Evolutionary conservation across 1,140 invertebrate genomes (phyloP), one percentile per base, ranked within the genome.

Genomic region (Dolichoris vasculosae): DNA sequence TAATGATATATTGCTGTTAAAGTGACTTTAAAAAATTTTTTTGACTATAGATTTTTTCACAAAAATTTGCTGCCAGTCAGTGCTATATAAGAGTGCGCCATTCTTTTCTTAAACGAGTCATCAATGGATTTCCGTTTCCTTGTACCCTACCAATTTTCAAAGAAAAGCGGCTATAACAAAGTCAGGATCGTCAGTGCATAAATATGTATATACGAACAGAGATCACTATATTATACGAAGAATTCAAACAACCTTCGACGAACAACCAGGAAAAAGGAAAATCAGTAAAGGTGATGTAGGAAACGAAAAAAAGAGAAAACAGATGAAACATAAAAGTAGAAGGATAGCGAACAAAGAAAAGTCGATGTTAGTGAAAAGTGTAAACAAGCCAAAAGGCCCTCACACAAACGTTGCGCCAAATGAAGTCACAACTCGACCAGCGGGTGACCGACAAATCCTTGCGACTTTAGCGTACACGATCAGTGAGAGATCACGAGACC

Each of bases 401-500:
- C 38, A 82, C 64, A 71, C 13, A 83, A 77, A 46, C 20, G 87
- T 89, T 89, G 87, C 89, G 88, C 88, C 84, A 91, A 91, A 91
- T 92, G 87, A 91, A 92, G 91, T 92, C 90, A 92, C 88, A 90
- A 90, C 90, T 89, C 13, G 86, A 38, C 40, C 90, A 90, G 89
- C 90, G 90, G 90, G 90, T 90, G 90, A 89, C 75, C 88, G 83
- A 88, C 87, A 78, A 63, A 80, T 80, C 55, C 59, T 63, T 64
- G 26, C 23, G 17, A 73, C 38, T 73, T 73, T 23, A 43, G 6
- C 38, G 15, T 43, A 73, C 38, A 81, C 87, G 88, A 89, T 87
- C 87, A 84, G 71, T 86, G 89, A 87, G 83, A 88, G 88, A 91
- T 90, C 89, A 90, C 88, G 88, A 83, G 71, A 67, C 75, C 17